Evolutionary conservation across 2,113 vertebrate genomes (phyloP).

Genomic region (Poecilia latipinna): DNA sequence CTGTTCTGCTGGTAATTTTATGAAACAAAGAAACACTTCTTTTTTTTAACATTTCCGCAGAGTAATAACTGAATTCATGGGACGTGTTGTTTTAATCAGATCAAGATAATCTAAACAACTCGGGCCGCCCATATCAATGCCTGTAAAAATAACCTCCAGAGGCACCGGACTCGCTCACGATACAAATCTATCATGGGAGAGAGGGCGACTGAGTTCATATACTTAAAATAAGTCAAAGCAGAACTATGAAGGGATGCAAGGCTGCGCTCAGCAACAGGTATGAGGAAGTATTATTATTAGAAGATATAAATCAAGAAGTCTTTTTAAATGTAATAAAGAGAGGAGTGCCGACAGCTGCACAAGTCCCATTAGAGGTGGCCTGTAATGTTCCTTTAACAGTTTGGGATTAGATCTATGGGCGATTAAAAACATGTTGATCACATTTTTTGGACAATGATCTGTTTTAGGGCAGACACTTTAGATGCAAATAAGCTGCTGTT

Average conservation of each 20-base stretch:
- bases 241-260: not conserved
- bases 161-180: not conserved
- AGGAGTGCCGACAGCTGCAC: not conserved
- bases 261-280: not conserved
- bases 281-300: not conserved
- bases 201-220: not conserved
- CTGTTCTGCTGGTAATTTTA: no score
- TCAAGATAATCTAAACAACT: not conserved
- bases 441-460: no score
- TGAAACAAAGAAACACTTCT: no score
- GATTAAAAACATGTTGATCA: no score
- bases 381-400: not conserved
- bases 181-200: constrained; percentile 1
- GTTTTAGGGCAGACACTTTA: no score
- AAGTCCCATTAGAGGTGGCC: not conserved
- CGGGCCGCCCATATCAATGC: not conserved
- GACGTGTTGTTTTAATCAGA: no score
- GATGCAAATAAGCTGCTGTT: no score
- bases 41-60: no score
- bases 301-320: not conserved
- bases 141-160: not conserved
- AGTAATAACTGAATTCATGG: no score
- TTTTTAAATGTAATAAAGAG: not conserved
- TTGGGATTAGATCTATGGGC: no score
- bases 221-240: not conserved